Base-by-base conservation (phyloP, 2,888 invertebrate genomes). In the Pinctada fucata region DNA sequence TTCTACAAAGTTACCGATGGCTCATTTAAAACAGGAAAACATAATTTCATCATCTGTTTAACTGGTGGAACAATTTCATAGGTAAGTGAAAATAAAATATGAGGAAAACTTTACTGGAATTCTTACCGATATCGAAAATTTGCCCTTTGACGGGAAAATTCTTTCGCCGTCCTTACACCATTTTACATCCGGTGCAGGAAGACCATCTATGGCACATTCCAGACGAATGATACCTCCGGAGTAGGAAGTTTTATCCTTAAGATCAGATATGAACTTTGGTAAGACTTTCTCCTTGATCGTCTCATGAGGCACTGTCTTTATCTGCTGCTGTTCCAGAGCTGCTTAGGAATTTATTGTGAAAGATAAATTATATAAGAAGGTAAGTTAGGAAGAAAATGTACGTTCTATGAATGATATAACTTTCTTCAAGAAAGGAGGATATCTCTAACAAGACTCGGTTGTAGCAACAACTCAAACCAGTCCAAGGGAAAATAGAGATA, bases 101-200 rank as follows among this genome's bases (percentile, higher is more conserved):
- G 10, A 68, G 31, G 45, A 58, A 58, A 6, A 10, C 8, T 58
- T 10, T 10, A 58, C 1, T 58, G 58, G 13, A 58, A 58, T 10
- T 58, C 58, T 52, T 58, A 75, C 75, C 45, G 52, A 16, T 13
- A 75, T 52, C 2, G 31, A 47, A 3, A 69, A 48, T 49, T 75
- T 75, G 51, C 69, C 69, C 47, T 31, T 58, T 16, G 16, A 58
- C 16, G 75, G 31, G 8, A 48, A 48, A 10, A 80, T 16, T 49
- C 76, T 70, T 6, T 67, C 50, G 6, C 75, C 78, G 48, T 78
- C 75, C 50, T 70, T 71, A 16, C 64, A 72, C 80, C 80, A 80
- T 69, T 67, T 80, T 16, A 80, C 75, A 50, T 64, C 47, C 3
- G 75, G 64, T 48, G 48, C 16, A 4, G 80, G 75, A 8, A 66